Percentiles rank a stretch among this genome's conserved stretches.
phyloP scores from a whole-genome alignment of 2,113 vertebrate genomes.

The pig (Sus scrofa) region DNA sequence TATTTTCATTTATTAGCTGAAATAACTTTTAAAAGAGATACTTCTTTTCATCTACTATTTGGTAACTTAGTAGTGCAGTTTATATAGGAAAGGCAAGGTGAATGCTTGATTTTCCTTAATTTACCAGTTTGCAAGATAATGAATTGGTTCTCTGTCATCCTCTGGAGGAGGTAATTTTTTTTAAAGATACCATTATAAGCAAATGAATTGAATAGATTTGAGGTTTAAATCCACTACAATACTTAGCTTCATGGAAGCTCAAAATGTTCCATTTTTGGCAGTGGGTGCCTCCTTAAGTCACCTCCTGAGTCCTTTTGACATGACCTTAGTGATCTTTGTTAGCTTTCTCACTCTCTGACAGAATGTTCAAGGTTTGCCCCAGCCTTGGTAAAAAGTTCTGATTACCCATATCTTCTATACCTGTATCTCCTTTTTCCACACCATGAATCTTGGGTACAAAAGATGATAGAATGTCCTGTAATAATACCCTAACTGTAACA shows the following conservation, averaged over 20 bases:
- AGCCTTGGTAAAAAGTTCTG: not conserved
- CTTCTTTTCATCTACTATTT: not conserved
- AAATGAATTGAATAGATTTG: not conserved
- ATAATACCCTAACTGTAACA: not conserved
- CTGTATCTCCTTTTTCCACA: not conserved
- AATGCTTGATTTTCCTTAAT: slow-evolving; percentile 31
- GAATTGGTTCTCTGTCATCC: not conserved
- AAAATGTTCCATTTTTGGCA: not conserved
- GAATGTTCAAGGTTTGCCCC: not conserved
- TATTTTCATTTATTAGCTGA: not conserved
- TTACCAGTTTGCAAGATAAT: slow-evolving; percentile 17
- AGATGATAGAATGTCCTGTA: not conserved
- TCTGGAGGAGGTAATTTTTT: slow-evolving; percentile 17
- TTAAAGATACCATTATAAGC: not conserved
- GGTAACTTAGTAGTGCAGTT: not conserved
- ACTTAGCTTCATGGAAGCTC: not conserved
- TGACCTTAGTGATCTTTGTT: not conserved
- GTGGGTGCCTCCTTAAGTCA: not conserved
- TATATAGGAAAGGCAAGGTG: not conserved
- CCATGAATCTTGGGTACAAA: not conserved
- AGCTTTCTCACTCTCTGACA: not conserved
- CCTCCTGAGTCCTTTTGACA: not conserved
- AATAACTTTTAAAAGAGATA: not conserved
- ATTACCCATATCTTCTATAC: not conserved
- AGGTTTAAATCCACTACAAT: not conserved